A percentile compares a stretch with the other conserved stretches of the same genome.
phyloP scores from a whole-genome alignment of 2,797 vertebrate species.

The Poecilia picta region DNA sequence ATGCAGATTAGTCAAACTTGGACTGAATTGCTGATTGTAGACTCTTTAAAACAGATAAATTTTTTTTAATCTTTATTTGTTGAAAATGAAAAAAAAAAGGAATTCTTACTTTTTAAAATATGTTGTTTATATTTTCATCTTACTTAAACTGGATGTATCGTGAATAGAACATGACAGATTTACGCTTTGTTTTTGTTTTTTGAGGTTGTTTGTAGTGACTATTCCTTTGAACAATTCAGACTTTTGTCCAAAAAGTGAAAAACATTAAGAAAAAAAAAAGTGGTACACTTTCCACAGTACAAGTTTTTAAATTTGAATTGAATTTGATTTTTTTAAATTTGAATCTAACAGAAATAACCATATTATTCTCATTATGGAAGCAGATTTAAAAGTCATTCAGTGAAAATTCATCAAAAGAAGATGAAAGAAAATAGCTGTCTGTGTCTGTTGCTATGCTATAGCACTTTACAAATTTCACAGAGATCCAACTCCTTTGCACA shows the following conservation, averaged over 20 bases:
- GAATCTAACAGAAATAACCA: background rate
- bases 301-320: background rate
- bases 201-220: background rate
- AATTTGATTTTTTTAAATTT: too few species aligned
- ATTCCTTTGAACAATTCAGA: background rate
- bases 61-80: too few species aligned
- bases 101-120: too few species aligned
- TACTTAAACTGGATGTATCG: too few species aligned
- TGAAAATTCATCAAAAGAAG: background rate
- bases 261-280: background rate
- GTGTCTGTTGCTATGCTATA: background rate
- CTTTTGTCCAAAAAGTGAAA: background rate
- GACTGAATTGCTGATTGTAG: background rate
- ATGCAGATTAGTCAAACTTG: background rate
- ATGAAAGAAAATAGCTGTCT: background rate
- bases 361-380: background rate
- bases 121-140: too few species aligned
- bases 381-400: background rate
- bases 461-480: background rate
- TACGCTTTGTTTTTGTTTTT: background rate
- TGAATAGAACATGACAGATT: background rate
- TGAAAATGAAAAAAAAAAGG: too few species aligned
- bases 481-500: background rate
- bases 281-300: background rate
- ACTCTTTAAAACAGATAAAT: background rate